phyloP scores from a whole-genome alignment of 2,888 invertebrate genomes.

The Thera obeliscata region DNA sequence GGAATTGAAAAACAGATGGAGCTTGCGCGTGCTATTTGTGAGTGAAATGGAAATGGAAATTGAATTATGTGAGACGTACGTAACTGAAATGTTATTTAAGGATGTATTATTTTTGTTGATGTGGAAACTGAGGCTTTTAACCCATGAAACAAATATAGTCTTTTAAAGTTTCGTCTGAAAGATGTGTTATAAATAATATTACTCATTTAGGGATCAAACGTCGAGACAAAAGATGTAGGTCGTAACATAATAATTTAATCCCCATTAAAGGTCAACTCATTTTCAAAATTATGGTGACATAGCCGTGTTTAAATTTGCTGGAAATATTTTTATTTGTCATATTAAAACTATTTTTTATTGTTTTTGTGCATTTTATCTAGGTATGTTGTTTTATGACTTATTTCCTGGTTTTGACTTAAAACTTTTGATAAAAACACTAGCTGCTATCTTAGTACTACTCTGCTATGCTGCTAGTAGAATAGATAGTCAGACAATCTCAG shows the following conservation, averaged over 20 bases:
- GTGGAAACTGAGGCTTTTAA: background rate
- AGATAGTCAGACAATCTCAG: too few species aligned
- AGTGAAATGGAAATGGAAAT: slow-evolving; percentile 18
- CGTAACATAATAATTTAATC: background rate
- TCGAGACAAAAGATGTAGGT: background rate
- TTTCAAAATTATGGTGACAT: background rate
- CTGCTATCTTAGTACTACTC: too few species aligned
- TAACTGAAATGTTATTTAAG: slow-evolving; percentile 1
- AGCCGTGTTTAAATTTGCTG: background rate
- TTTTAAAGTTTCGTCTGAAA: background rate
- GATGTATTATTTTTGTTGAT: background rate
- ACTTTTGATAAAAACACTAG: too few species aligned
- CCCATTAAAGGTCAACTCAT: too few species aligned
- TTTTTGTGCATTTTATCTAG: too few species aligned
- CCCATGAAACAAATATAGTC: background rate
- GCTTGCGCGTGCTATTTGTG: slow-evolving; percentile 45
- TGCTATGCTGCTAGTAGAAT: too few species aligned
- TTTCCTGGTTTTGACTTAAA: too few species aligned
- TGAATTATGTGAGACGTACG: slow-evolving; percentile 1
- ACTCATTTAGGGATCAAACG: background rate
- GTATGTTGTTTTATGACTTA: too few species aligned
- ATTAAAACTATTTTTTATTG: background rate
- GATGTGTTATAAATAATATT: background rate
- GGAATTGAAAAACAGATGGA: slow-evolving; percentile 53
- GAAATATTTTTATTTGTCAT: background rate